Conservation (phyloP, 1,140 invertebrate species). For the Rhynchophorus ferrugineus region DNA sequence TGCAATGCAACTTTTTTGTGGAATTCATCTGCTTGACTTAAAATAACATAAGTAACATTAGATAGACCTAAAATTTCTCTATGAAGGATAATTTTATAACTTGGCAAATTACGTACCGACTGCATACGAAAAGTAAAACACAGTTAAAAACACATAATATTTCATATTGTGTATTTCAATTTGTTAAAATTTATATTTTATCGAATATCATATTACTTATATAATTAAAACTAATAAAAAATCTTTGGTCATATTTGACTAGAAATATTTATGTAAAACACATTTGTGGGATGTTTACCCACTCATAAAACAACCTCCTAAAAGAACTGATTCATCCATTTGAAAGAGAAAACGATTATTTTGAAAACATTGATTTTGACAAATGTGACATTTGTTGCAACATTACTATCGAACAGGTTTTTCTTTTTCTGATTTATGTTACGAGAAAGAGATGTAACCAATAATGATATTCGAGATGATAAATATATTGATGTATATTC, state of each 20-base stretch:
- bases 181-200: background rate
- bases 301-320: no score
- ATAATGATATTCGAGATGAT: no score
- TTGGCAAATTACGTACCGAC: background rate
- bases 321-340: no score
- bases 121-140: background rate
- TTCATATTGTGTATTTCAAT: background rate
- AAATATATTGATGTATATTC: background rate
- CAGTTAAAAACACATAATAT: background rate
- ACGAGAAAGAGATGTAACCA: no score
- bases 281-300: background rate
- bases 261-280: background rate
- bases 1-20: slow-evolving; percentile 23
- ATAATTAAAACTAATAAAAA: background rate
- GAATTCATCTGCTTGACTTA: slow-evolving; percentile 30
- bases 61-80: slow-evolving; percentile 22
- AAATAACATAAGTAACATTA: slow-evolving; percentile 27
- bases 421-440: no score
- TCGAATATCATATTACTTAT: no score
- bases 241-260: slow-evolving; percentile 5
- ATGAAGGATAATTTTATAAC: no score
- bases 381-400: no score
- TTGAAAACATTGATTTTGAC: no score
- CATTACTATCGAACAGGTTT: no score
- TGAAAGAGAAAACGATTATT: no score